phyloP scores from a whole-genome alignment of 2,797 vertebrate genomes.

The Lophius americanus region DNA sequence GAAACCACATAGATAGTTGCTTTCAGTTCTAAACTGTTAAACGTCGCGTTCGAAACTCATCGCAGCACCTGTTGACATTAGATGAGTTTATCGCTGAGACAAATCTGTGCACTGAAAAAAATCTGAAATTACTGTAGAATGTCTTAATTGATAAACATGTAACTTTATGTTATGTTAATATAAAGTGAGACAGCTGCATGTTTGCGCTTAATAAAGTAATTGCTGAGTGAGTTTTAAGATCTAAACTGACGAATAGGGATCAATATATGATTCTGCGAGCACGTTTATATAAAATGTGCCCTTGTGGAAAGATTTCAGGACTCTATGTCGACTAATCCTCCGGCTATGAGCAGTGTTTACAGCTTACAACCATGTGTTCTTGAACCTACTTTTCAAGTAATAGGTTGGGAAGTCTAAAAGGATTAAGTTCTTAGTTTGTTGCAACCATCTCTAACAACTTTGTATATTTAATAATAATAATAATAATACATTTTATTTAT shows the following conservation, averaged over 20 bases:
- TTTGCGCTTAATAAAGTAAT: neutral
- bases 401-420: neutral
- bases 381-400: neutral
- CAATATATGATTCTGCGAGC: neutral
- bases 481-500: no score
- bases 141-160: neutral
- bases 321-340: constrained; percentile 26
- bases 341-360: constrained; percentile 13
- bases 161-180: neutral
- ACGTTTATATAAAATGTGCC: neutral
- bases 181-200: neutral
- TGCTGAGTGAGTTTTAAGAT: neutral
- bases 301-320: neutral
- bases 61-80: constrained; percentile 26
- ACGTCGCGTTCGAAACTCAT: constrained; percentile 69
- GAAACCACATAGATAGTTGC: neutral
- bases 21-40: constrained; percentile 26
- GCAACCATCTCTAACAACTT: neutral
- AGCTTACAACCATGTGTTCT: neutral
- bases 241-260: neutral
- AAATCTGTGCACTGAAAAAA: neutral
- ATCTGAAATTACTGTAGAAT: neutral
- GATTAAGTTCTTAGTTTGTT: neutral
- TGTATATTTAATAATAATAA: no score
- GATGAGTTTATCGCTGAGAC: neutral